A percentile compares a stretch with the other conserved stretches of the same genome.
Conservation (phyloP, 2,797 vertebrate genomes). For the Malurus leucopterus region DNA sequence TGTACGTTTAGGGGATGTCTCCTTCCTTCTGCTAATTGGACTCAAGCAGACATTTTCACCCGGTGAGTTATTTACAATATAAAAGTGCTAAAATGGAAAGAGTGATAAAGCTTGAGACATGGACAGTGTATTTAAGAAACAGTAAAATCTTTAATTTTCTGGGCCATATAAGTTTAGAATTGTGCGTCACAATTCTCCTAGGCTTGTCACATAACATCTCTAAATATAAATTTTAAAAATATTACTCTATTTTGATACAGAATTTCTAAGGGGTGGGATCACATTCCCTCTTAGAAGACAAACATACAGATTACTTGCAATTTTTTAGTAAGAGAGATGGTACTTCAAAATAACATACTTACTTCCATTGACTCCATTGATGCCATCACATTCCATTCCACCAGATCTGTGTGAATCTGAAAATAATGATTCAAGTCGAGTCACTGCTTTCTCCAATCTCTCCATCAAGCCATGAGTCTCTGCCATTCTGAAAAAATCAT, state of each 20-base stretch:
- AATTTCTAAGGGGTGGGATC: neutral
- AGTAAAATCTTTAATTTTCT: neutral
- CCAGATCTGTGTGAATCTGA: conserved; percentile 64
- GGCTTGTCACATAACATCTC: neutral
- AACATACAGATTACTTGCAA: neutral
- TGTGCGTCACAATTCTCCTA: neutral
- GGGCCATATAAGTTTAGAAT: neutral
- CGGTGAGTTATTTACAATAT: neutral
- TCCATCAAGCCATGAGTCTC: conserved; percentile 83
- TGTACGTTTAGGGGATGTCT: neutral
- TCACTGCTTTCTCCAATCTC: conserved; percentile 88
- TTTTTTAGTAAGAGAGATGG: neutral
- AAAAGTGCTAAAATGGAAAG: neutral
- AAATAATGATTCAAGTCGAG: conserved; percentile 85
- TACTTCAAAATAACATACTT: neutral
- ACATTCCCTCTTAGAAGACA: neutral
- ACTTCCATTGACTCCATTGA: conserved; percentile 86
- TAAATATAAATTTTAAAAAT: neutral
- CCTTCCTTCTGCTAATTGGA: conserved; percentile 20
- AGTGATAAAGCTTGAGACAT: neutral
- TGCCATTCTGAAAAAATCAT: conserved; percentile 70
- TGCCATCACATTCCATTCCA: conserved; percentile 72
- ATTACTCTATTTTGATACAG: neutral
- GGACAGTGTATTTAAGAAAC: neutral
- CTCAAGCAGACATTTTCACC: neutral